Conservation (phyloP, 2,888 invertebrate species). For the Octonoba sinensis region DNA sequence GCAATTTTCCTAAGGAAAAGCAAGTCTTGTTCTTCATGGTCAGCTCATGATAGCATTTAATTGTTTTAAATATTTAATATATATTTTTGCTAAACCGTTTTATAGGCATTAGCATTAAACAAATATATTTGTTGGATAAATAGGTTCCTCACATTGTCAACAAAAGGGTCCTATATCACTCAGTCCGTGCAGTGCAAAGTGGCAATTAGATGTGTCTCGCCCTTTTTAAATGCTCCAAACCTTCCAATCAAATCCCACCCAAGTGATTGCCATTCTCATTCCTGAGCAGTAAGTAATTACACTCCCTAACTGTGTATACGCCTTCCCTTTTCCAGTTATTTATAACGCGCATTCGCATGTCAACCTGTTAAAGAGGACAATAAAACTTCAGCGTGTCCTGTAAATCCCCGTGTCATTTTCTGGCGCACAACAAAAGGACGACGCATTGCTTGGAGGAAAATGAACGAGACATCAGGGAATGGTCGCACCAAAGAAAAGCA, state of each 20-base stretch:
- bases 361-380: slow-evolving; percentile 17
- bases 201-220: too few relatives aligned
- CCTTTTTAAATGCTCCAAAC: too few relatives aligned
- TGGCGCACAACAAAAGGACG: slow-evolving; percentile 9
- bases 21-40: too few relatives aligned
- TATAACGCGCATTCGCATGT: slow-evolving; percentile 10
- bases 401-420: slow-evolving; percentile 22
- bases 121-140: too few relatives aligned
- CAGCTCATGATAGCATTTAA: too few relatives aligned
- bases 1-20: too few relatives aligned
- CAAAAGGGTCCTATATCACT: too few relatives aligned
- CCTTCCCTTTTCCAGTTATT: neutral
- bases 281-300: slow-evolving; percentile 11
- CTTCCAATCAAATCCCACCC: neutral
- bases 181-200: too few relatives aligned
- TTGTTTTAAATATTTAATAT: too few relatives aligned
- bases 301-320: neutral
- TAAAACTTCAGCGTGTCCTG: slow-evolving; percentile 13
- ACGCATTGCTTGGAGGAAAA: neutral
- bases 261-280: neutral
- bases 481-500: neutral
- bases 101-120: too few relatives aligned
- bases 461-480: neutral
- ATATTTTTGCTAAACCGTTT: too few relatives aligned
- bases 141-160: too few relatives aligned